A percentile compares a stretch with the other conserved stretches of the same genome.
These are phyloP conservation scores for Syrista parreyssii DNA, from an alignment of 2,888 invertebrate species.

Conservation along the genomic window DNA sequence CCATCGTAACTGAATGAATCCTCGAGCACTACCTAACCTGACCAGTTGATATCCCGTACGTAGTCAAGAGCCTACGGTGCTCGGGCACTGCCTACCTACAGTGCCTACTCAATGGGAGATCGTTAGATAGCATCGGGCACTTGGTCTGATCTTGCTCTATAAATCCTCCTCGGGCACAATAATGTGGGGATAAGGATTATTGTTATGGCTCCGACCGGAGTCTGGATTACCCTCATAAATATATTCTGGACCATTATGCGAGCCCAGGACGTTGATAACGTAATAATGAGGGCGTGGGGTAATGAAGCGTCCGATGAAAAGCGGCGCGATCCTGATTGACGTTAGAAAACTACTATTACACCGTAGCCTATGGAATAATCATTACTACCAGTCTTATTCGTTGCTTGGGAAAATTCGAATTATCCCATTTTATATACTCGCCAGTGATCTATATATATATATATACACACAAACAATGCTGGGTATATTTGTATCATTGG, in stretches of 20 bases:
- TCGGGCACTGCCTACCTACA: conserved; percentile 29
- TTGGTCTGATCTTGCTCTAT: conserved; percentile 51
- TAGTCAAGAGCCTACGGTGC: not conserved
- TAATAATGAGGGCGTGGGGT: conserved; percentile 60
- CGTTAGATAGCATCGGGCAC: conserved; percentile 55
- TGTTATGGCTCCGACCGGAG: conserved; percentile 45
- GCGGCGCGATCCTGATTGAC: conserved; percentile 49
- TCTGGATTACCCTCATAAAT: conserved; percentile 56
- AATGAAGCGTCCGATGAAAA: conserved; percentile 51
- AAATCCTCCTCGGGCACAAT: conserved; percentile 64
- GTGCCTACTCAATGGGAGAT: conserved; percentile 60
- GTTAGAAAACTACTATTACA: conserved; percentile 6
- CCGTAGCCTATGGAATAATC: not conserved
- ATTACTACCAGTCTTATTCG: not conserved
- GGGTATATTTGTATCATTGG: not conserved
- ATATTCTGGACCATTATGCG: conserved; percentile 49
- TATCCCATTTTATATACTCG: not conserved
- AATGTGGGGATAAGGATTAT: conserved; percentile 63
- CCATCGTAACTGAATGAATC: not conserved
- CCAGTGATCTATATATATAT: not conserved
- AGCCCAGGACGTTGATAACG: conserved; percentile 57
- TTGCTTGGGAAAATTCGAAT: not conserved
- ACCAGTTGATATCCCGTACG: not conserved
- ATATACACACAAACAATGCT: too few species aligned
- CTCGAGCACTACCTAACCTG: not conserved